Evolutionary conservation across 2,113 vertebrate species (phyloP).

Genomic region (Fregata magnificens): DNA sequence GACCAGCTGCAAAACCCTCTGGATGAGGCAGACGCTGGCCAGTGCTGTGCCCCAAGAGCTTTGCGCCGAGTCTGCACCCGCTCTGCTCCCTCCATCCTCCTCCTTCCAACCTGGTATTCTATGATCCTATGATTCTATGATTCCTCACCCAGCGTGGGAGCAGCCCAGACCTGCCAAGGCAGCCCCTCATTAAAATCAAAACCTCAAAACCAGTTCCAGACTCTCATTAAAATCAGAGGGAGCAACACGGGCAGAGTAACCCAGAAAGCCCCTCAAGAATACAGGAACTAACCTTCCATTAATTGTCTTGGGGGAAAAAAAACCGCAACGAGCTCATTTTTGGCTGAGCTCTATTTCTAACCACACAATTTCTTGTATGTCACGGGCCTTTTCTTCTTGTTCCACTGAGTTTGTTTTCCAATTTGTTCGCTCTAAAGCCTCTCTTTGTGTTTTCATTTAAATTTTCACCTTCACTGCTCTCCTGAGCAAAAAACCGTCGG

Average conservation of each 20-base stretch:
- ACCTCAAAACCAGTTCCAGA: neutral
- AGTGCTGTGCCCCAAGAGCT: neutral
- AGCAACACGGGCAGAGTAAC: neutral
- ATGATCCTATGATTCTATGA: too few relatives aligned
- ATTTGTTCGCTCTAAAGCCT: constrained; percentile 45
- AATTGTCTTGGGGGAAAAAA: neutral
- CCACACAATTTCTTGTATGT: neutral
- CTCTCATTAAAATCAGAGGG: neutral
- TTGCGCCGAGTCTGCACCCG: accelerated
- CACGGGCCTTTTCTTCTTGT: neutral
- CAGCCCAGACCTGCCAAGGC: neutral
- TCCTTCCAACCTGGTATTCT: too few relatives aligned
- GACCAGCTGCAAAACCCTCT: neutral
- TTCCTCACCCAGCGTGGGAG: accelerated
- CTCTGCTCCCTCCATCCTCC: neutral
- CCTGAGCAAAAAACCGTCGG: accelerated
- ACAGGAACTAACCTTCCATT: neutral
- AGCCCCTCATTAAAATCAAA: neutral
- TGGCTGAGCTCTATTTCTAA: neutral
- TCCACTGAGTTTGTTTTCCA: constrained; percentile 51
- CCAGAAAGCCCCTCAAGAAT: neutral
- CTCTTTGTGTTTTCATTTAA: constrained; percentile 35
- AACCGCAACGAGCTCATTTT: neutral
- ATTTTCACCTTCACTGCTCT: constrained; percentile 42
- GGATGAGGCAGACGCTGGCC: accelerated